Evolutionary conservation across 2,888 invertebrate species (phyloP).

Genomic region (Aleiodes testaceus): DNA sequence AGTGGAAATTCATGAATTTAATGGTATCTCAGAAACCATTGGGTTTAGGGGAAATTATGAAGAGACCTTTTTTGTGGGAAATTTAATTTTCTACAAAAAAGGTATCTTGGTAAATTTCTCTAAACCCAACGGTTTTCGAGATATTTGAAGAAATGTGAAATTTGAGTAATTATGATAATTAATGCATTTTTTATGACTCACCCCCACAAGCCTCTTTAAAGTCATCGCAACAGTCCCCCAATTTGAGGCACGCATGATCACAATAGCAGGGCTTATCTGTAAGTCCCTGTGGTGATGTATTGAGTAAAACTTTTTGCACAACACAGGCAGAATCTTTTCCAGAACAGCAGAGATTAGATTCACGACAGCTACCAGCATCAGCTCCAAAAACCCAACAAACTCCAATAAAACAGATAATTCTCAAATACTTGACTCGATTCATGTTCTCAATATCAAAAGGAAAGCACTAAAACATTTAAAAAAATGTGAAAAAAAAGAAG

Average conservation of each 20-base stretch:
- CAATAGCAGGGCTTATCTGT: conserved; percentile 91
- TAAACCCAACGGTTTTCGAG: too few relatives aligned
- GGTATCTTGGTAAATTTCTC: too few relatives aligned
- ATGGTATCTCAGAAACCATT: too few relatives aligned
- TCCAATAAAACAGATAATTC: conserved; percentile 7
- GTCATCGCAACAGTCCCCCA: conserved; percentile 90
- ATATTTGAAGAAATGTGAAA: too few relatives aligned
- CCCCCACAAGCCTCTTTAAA: conserved; percentile 90
- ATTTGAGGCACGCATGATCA: conserved; percentile 89
- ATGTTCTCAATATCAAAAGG: background rate
- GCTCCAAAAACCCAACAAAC: conserved; percentile 24
- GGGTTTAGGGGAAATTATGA: too few relatives aligned
- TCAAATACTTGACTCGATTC: background rate
- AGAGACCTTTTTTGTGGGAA: too few relatives aligned
- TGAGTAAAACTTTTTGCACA: conserved; percentile 86
- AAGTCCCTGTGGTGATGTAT: conserved; percentile 85
- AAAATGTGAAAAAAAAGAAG: background rate
- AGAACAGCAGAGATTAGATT: conserved; percentile 86
- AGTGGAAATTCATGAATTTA: too few relatives aligned
- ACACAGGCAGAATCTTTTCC: conserved; percentile 90
- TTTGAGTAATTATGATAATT: too few relatives aligned
- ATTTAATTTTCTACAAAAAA: too few relatives aligned
- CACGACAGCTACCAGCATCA: conserved; percentile 82
- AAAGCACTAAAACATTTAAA: background rate
- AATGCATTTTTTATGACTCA: too few relatives aligned